Base-by-base conservation (phyloP, 2,113 vertebrate genomes). In the Zosterops hypoxanthus region DNA sequence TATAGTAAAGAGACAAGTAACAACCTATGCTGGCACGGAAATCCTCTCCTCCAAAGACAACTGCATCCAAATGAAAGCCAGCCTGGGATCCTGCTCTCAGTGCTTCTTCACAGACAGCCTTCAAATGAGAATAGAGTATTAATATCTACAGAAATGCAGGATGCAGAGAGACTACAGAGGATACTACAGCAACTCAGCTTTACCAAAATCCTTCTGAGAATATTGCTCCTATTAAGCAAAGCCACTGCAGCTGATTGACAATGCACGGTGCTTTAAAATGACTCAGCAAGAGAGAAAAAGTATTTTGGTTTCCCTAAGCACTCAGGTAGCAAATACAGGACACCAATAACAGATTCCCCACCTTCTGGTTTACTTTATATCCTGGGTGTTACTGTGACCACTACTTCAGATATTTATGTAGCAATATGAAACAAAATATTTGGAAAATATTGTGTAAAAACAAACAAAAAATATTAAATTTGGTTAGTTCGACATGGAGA, bases 1-100 rank as follows among this genome's bases (percentile, higher is more conserved):
- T 82, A 49, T 16, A 90, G 25, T 11, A 90, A 95, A 87, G 21
- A 92, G 31, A 39, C 47, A 95, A 81, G 66, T 82, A 79, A 78
- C 82, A 97, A 99, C 99, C 99, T 99, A 99, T 99, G 97, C 99
- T 99, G 98, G 99, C 99, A 94, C 99, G 99, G 96, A 99, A 99
- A 98, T 99, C 99, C 92, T 99, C 99, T 78, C 99, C 99, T 97
- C 99, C 99, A 92, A 99, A 99, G 95, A 99, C 98, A 8, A 99
- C 98, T 20, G 98, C 99, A 24, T 99, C 99, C 93, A 99, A 98
- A 93, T 98, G 98, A 90, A 99, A 98, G 81, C 99, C 99, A 75
- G 86, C 98, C 50, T 75, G 96, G 81, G 98, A 97, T 75, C 99
- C 98, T 5, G 94, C 94, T 61, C 86, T 97, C 50, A 98, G 94